Percentiles rank a stretch among this genome's conserved stretches.
These are phyloP conservation scores for Threskiornis aethiopicus DNA, from an alignment of 2,797 vertebrate genomes.

Conservation along the genomic window DNA sequence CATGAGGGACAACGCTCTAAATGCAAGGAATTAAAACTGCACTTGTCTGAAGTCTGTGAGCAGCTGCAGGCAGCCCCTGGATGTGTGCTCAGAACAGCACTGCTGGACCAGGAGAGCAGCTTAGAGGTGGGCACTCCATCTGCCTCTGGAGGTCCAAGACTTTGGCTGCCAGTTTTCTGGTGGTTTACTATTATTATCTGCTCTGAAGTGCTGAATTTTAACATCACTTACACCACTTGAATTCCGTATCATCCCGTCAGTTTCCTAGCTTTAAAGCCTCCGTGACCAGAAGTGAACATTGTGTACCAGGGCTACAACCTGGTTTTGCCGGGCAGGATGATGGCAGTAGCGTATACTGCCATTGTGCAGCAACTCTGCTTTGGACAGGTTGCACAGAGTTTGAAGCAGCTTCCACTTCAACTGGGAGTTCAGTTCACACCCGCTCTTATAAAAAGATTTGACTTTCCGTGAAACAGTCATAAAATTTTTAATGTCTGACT, in stretches of 20 bases:
- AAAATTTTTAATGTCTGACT: neutral
- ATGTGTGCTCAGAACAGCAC: neutral
- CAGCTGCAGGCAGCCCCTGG: neutral
- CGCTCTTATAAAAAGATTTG: neutral
- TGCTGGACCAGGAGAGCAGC: neutral
- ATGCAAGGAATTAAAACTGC: neutral
- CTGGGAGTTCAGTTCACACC: neutral
- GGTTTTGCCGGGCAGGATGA: neutral
- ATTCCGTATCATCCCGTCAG: neutral
- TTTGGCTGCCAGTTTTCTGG: neutral
- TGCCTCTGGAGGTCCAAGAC: neutral
- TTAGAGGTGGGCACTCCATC: neutral
- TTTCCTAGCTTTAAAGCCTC: neutral
- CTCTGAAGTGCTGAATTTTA: neutral
- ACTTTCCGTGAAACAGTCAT: neutral
- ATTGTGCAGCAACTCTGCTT: neutral
- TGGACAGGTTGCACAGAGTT: neutral
- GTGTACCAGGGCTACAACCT: neutral
- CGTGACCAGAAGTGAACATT: neutral
- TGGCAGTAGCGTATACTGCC: neutral
- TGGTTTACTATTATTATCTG: neutral
- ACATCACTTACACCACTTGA: neutral
- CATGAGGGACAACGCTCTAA: neutral
- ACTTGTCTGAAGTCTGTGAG: neutral
- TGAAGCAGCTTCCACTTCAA: neutral